phyloP scores from a whole-genome alignment of 2,888 invertebrate species.

The Lysandra bellargus region DNA sequence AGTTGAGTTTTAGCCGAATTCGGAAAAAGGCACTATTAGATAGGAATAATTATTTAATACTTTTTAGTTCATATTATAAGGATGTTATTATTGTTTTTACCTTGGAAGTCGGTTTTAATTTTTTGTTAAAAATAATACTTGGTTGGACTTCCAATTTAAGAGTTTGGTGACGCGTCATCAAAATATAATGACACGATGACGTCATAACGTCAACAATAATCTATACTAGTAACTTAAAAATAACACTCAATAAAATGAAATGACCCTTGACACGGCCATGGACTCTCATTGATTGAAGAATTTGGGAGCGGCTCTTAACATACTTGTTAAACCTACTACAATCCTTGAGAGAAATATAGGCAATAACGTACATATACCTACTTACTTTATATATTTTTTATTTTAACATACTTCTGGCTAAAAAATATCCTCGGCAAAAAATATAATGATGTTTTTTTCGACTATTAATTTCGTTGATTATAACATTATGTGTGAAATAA shows the following conservation, averaged over 20 bases:
- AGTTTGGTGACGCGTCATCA: not conserved
- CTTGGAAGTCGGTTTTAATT: too few species aligned
- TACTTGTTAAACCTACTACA: not conserved
- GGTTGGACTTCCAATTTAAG: not conserved
- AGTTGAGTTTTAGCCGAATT: too few species aligned
- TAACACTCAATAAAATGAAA: slow-evolving; percentile 24
- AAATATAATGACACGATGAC: too few species aligned
- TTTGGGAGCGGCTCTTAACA: slow-evolving; percentile 39
- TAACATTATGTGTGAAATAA: not conserved
- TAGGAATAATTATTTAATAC: too few species aligned
- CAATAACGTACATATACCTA: not conserved
- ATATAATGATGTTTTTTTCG: not conserved
- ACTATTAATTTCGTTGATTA: not conserved
- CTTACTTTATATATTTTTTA: not conserved
- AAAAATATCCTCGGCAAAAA: not conserved
- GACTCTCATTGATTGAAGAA: slow-evolving; percentile 34
- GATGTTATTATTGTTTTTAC: too few species aligned
- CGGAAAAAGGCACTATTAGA: too few species aligned
- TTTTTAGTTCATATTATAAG: too few species aligned
- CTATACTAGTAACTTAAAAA: not conserved
- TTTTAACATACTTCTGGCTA: not conserved
- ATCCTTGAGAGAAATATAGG: not conserved
- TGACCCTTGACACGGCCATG: slow-evolving; percentile 34
- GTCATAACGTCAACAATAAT: not conserved
- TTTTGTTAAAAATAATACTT: too few species aligned